Percentiles rank a stretch among this genome's conserved stretches.
Evolutionary conservation across 2,797 vertebrate genomes (phyloP).

Genomic region (Varecia variegata): DNA sequence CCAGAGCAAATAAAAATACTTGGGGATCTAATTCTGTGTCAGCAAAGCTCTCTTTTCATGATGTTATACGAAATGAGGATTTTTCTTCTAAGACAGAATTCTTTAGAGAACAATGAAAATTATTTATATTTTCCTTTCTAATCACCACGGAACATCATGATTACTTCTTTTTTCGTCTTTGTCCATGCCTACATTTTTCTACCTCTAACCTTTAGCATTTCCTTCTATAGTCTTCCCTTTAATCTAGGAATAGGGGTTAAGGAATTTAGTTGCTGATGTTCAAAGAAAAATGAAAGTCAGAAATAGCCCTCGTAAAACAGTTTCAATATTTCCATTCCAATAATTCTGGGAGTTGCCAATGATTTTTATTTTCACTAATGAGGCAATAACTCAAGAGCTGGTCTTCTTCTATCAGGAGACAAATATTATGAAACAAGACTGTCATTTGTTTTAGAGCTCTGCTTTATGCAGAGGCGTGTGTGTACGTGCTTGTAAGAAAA

Average conservation of each 20-base stretch:
- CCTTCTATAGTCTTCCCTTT: neutral
- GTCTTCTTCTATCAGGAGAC: constrained; percentile 60
- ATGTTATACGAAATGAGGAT: constrained; percentile 27
- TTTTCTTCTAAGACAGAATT: neutral
- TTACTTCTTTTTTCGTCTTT: constrained; percentile 25
- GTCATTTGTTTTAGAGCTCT: constrained; percentile 65
- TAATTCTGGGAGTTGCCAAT: constrained; percentile 54
- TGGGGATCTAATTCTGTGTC: constrained; percentile 60
- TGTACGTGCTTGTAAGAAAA: constrained; percentile 48
- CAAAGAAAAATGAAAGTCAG: constrained; percentile 55
- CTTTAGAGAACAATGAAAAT: constrained; percentile 60
- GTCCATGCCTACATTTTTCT: neutral
- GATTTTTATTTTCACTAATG: constrained; percentile 73
- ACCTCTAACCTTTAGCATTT: neutral
- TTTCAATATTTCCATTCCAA: constrained; percentile 8
- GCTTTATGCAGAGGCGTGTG: constrained; percentile 44
- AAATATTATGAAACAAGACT: constrained; percentile 71
- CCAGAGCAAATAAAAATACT: constrained; percentile 43
- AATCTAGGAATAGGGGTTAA: neutral
- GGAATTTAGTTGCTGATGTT: constrained; percentile 48
- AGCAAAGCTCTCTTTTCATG: constrained; percentile 52
- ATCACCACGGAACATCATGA: neutral
- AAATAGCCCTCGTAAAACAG: constrained; percentile 41
- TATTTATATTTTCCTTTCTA: constrained; percentile 42
- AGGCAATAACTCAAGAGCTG: constrained; percentile 64